phyloP scores from a whole-genome alignment of 1,140 invertebrate genomes.

The Papilio helenus region DNA sequence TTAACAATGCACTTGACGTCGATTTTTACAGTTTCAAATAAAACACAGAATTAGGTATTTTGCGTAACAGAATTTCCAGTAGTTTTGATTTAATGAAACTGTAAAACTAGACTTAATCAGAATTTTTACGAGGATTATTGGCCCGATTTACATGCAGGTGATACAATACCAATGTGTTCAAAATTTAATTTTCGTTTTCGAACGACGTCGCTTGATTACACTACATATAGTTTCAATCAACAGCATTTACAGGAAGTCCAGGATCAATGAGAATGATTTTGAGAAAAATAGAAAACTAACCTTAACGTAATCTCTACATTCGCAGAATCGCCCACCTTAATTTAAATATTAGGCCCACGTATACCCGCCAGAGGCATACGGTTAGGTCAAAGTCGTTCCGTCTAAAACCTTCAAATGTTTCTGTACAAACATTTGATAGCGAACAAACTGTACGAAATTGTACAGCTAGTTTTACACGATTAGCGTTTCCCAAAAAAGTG shows the following conservation, averaged over 20 bases:
- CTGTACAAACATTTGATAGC: not conserved
- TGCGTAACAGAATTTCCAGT: no score
- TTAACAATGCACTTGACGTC: no score
- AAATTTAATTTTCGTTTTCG: not conserved
- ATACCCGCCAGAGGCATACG: not conserved
- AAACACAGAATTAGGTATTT: no score
- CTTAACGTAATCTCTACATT: not conserved
- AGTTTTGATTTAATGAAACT: no score
- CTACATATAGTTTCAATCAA: not conserved
- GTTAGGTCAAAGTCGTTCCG: not conserved
- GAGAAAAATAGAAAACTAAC: not conserved
- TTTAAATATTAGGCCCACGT: not conserved
- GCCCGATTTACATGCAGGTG: no score
- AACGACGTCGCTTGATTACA: not conserved
- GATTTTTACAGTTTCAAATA: no score
- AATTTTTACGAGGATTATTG: no score
- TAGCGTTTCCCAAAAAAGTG: not conserved
- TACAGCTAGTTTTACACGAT: not conserved
- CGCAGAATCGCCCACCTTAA: not conserved
- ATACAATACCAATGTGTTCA: not conserved
- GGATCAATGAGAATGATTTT: not conserved
- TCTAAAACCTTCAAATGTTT: not conserved
- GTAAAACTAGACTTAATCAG: no score
- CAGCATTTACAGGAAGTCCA: not conserved
- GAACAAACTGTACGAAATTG: not conserved